A percentile compares a stretch with the other conserved stretches of the same genome.
Conservation (phyloP, 2,888 invertebrate species). For the Busseola fusca region DNA sequence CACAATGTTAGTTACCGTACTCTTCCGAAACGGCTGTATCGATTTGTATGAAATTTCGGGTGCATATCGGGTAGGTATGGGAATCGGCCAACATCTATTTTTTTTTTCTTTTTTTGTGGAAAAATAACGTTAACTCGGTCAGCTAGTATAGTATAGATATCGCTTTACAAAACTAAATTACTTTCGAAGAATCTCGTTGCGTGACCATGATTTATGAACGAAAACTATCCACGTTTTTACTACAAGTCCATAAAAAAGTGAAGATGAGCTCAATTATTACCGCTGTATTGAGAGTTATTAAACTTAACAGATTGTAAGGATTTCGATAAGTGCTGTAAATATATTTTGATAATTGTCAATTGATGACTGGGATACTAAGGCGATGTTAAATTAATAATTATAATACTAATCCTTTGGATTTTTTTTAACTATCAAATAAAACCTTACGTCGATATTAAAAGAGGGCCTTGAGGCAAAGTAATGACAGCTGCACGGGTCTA, state of each 20-base stretch:
- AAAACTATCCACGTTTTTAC: conserved; percentile 69
- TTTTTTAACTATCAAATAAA: background rate
- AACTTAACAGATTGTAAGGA: conserved; percentile 15
- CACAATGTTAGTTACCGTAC: too few relatives aligned
- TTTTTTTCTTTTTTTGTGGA: too few relatives aligned
- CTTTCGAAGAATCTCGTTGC: conserved; percentile 34
- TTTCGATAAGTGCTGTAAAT: conserved; percentile 14
- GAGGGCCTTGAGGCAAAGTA: too few relatives aligned
- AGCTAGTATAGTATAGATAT: conserved; percentile 30
- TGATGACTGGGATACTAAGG: background rate
- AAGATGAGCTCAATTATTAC: conserved; percentile 28
- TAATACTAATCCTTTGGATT: background rate
- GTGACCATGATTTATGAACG: conserved; percentile 67
- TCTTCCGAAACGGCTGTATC: too few relatives aligned
- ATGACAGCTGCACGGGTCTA: too few relatives aligned
- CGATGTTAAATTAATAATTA: background rate
- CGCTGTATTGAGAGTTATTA: conserved; percentile 19
- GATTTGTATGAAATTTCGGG: too few relatives aligned
- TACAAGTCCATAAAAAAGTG: conserved; percentile 63
- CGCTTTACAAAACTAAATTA: conserved; percentile 38
- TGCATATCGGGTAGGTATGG: too few relatives aligned
- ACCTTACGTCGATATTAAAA: background rate
- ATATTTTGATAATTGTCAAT: conserved; percentile 15
- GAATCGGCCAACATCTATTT: too few relatives aligned
- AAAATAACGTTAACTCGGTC: too few relatives aligned